Conservation (phyloP, 2,888 invertebrate genomes). For the Sclerodermus sp. region DNA sequence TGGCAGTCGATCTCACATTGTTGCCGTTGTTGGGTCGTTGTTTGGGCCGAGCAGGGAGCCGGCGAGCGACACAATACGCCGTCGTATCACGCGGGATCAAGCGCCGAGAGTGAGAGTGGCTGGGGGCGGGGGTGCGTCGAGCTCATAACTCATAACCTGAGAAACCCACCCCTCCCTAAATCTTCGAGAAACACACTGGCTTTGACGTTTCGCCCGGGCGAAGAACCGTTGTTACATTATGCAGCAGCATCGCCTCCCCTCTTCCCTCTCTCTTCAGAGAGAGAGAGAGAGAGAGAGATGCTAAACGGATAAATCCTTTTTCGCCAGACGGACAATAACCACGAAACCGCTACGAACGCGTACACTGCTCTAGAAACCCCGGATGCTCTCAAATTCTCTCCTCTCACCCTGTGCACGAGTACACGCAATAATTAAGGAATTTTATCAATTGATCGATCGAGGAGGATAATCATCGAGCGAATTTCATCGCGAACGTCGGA, state of each 20-base stretch:
- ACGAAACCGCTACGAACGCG: not conserved
- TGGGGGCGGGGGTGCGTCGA: slow-evolving; percentile 15
- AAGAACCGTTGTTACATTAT: slow-evolving; percentile 49
- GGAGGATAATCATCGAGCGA: not conserved
- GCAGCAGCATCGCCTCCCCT: slow-evolving; percentile 33
- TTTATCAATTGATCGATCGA: no score
- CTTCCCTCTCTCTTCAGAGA: not conserved
- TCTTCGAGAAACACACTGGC: slow-evolving; percentile 46
- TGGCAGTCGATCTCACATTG: slow-evolving; percentile 20
- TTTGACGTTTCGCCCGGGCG: slow-evolving; percentile 43
- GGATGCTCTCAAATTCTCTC: not conserved
- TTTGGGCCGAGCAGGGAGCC: no score
- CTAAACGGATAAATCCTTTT: slow-evolving; percentile 44
- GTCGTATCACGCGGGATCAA: slow-evolving; percentile 48
- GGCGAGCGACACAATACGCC: slow-evolving; percentile 41
- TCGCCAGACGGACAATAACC: slow-evolving; percentile 41
- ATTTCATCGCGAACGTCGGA: not conserved
- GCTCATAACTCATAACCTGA: slow-evolving; percentile 43
- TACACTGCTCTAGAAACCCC: no score
- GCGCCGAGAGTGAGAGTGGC: slow-evolving; percentile 17
- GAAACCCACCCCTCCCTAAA: slow-evolving; percentile 45
- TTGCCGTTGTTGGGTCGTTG: slow-evolving; percentile 12
- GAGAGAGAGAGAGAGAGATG: slow-evolving; percentile 19
- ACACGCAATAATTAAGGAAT: no score
- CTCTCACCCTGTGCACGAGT: no score